phyloP scores from a whole-genome alignment of 64 coral and sea anemone genomes.

The Montipora cactus region DNA sequence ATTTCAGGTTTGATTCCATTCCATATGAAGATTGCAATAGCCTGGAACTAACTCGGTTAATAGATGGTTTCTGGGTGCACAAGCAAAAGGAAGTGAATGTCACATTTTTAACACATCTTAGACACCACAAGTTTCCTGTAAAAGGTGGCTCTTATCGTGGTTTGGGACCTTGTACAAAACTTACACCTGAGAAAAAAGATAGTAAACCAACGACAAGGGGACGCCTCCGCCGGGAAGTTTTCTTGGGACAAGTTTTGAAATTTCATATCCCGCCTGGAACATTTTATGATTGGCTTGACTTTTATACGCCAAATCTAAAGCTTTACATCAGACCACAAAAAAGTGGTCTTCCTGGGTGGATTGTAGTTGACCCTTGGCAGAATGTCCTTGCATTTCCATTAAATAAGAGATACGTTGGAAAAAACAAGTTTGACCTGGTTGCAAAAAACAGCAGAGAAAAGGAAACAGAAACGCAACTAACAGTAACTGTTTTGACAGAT shows the following conservation, averaged over 20 bases:
- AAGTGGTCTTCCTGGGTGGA: neutral
- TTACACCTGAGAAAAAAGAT: neutral
- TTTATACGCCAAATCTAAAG: conserved; percentile 33
- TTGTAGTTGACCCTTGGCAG: conserved; percentile 20
- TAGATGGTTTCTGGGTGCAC: conserved; percentile 21
- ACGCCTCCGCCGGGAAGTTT: neutral
- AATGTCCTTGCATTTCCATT: conserved; percentile 48
- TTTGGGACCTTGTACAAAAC: neutral
- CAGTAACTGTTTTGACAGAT: neutral
- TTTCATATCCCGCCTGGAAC: conserved; percentile 39
- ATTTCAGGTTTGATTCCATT: conserved; percentile 60
- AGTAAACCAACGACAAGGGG: neutral
- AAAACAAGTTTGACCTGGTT: neutral
- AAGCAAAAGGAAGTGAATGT: neutral
- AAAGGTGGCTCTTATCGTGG: neutral
- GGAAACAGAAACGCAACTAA: neutral
- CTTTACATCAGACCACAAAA: conserved; percentile 15
- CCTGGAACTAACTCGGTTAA: conserved; percentile 5
- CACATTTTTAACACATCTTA: neutral
- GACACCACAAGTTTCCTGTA: neutral
- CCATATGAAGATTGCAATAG: conserved; percentile 67
- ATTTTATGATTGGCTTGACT: conserved; percentile 43
- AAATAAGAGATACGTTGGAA: neutral
- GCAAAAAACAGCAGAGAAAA: conserved; percentile 17
- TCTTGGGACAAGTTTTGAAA: neutral